These are phyloP conservation scores for Xiphydria camelus DNA, from an alignment of 2,888 invertebrate genomes.

Conservation along the genomic window DNA sequence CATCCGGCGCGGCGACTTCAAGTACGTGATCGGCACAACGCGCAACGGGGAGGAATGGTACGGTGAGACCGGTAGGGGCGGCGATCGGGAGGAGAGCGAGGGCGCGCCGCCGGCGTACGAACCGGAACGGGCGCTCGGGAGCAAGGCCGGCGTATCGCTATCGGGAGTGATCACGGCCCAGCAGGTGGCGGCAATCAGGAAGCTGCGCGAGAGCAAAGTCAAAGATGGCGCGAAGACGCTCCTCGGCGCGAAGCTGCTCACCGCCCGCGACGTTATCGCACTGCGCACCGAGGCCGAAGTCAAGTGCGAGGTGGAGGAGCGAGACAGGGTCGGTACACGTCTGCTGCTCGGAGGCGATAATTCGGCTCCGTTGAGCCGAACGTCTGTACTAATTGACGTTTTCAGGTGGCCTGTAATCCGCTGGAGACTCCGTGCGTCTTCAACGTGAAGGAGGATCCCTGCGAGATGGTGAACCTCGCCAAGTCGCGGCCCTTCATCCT, in stretches of 20 bases:
- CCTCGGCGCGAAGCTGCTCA: constrained; percentile 26
- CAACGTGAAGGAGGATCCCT: constrained; percentile 54
- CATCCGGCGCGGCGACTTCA: constrained; percentile 66
- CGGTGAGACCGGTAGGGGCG: constrained; percentile 52
- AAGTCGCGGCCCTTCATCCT: constrained; percentile 51
- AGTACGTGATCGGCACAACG: constrained; percentile 65
- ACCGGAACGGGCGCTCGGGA: constrained; percentile 55
- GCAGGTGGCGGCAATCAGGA: constrained; percentile 49
- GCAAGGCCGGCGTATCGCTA: constrained; percentile 58
- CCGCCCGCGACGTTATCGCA: constrained; percentile 29
- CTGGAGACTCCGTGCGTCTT: constrained; percentile 52
- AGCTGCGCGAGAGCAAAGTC: constrained; percentile 14
- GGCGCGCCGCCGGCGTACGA: constrained; percentile 53
- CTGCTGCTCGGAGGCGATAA: background rate
- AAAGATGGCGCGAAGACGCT: constrained; percentile 7
- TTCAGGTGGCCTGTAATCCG: constrained; percentile 45
- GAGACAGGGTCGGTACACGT: constrained; percentile 24
- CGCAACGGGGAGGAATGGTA: constrained; percentile 54
- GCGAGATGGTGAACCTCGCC: constrained; percentile 59
- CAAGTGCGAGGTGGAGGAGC: constrained; percentile 34
- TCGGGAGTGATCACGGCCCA: constrained; percentile 58
- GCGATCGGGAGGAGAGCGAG: constrained; percentile 21
- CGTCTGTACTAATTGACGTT: background rate
- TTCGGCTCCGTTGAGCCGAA: no score
- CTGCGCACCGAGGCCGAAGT: constrained; percentile 41